phyloP scores from a whole-genome alignment of 2,888 invertebrate genomes.

The Ctena decussata region DNA sequence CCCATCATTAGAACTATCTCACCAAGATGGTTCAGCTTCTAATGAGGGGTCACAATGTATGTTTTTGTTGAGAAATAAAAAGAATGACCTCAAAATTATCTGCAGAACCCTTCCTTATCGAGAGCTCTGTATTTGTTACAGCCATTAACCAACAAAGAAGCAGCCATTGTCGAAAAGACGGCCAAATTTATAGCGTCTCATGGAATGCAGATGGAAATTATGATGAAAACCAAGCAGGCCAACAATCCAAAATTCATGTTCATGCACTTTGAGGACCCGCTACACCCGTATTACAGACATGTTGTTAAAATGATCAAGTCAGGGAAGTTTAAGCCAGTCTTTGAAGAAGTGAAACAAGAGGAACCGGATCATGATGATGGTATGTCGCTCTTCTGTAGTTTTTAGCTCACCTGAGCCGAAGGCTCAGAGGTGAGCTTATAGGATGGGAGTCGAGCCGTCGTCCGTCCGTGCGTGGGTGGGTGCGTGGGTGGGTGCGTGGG shows the following conservation, averaged over 20 bases:
- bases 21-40: too few species aligned
- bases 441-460: too few species aligned
- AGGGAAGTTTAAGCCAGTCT: slow-evolving; percentile 82
- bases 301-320: slow-evolving; percentile 84
- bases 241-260: slow-evolving; percentile 98
- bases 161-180: slow-evolving; percentile 97
- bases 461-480: too few species aligned
- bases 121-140: slow-evolving; percentile 87
- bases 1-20: too few species aligned
- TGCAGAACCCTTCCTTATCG: too few species aligned
- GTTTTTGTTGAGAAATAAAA: too few species aligned
- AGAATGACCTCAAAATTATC: too few species aligned
- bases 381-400: too few species aligned
- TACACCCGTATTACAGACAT: slow-evolving; percentile 96
- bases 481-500: too few species aligned
- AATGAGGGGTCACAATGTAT: too few species aligned
- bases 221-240: slow-evolving; percentile 98
- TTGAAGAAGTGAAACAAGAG: slow-evolving; percentile 47
- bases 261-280: slow-evolving; percentile 93
- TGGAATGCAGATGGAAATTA: slow-evolving; percentile 99
- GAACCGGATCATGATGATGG: slow-evolving; percentile 46
- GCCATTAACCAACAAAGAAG: slow-evolving; percentile 95
- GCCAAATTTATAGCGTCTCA: slow-evolving; percentile 90
- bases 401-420: too few species aligned
- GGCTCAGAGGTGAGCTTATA: too few species aligned